Evolutionary conservation across 2,113 vertebrate genomes (phyloP).

Genomic region (Smithornis capensis): DNA sequence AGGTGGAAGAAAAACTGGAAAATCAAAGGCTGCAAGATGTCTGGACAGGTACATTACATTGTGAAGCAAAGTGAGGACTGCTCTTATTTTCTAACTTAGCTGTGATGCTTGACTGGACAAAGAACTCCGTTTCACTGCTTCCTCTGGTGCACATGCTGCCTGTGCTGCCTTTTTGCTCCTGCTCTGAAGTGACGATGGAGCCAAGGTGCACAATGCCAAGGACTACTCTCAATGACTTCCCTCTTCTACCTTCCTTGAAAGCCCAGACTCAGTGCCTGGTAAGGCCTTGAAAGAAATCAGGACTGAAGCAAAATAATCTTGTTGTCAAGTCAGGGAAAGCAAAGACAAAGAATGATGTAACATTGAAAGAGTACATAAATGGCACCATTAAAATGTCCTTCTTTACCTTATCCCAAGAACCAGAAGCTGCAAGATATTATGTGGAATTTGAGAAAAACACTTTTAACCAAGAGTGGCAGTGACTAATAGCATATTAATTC

Average conservation of each 20-base stretch:
- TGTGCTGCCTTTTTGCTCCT: not conserved
- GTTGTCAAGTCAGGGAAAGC: not conserved
- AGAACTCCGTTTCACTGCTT: accelerated
- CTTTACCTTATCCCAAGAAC: not conserved
- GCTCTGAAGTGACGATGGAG: not conserved
- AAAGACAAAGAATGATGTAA: not conserved
- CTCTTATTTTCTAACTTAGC: not conserved
- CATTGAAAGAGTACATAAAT: not conserved
- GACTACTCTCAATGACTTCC: not conserved
- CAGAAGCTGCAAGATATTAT: not conserved
- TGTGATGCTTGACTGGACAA: not conserved
- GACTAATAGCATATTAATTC: not conserved
- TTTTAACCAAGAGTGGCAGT: not conserved
- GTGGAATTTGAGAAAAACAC: not conserved
- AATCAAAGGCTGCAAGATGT: not conserved
- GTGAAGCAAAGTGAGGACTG: not conserved
- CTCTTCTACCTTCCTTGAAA: not conserved
- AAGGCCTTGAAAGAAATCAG: not conserved
- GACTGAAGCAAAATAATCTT: not conserved
- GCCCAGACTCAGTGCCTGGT: not conserved
- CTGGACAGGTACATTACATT: not conserved
- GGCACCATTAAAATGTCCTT: not conserved
- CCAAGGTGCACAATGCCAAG: not conserved
- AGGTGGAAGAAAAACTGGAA: not conserved
- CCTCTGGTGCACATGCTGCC: accelerated